Percentiles rank a stretch among this genome's conserved stretches.
These are phyloP conservation scores for Psittacula cyanocephala DNA, from an alignment of 2,113 vertebrate genomes.

Conservation along the genomic window DNA sequence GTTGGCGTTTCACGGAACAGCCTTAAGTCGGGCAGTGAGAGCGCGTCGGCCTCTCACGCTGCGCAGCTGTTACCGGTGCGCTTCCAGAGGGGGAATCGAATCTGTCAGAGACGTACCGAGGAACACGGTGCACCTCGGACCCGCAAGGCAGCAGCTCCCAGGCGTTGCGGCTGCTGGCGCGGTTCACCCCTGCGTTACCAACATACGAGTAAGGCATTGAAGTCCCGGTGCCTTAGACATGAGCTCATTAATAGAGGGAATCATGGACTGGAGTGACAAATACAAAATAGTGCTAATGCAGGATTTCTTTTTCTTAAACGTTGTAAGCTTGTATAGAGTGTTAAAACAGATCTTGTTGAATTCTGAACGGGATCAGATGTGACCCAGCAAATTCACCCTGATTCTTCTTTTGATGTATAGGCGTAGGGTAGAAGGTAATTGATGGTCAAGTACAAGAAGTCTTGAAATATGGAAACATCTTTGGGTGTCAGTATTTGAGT, in stretches of 20 bases:
- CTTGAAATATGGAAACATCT: background rate
- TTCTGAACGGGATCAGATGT: background rate
- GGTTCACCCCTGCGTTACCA: background rate
- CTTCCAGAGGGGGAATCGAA: background rate
- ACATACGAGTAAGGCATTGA: accelerated
- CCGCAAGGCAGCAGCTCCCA: background rate
- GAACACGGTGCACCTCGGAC: background rate
- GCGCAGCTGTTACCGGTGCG: background rate
- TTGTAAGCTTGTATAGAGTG: background rate
- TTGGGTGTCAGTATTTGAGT: background rate
- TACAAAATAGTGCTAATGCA: accelerated
- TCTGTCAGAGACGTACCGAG: accelerated
- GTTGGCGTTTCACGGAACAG: accelerated
- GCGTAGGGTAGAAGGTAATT: background rate
- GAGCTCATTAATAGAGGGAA: accelerated
- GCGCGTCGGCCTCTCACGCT: background rate
- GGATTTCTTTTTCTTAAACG: too few relatives aligned
- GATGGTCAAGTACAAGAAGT: background rate
- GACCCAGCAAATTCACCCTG: background rate
- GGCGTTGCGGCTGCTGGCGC: background rate
- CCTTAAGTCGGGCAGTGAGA: background rate
- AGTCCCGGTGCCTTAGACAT: background rate
- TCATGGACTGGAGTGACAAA: accelerated
- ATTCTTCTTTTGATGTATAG: background rate
- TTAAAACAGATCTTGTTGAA: background rate